Conservation (phyloP, 2,113 vertebrate genomes). For the Chlorocebus sabaeus region DNA sequence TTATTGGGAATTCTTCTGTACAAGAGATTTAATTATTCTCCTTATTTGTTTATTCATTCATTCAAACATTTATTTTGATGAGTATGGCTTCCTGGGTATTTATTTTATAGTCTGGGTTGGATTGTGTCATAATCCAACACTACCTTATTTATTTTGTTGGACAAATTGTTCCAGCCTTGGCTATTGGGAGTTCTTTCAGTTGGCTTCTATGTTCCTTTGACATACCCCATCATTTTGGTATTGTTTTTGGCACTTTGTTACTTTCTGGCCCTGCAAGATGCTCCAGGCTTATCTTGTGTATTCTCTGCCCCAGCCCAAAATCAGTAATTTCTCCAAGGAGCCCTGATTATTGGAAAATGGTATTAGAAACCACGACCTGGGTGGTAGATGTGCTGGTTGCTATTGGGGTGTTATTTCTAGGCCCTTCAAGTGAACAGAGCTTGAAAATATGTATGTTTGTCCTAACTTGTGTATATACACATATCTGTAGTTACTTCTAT, state of each 20-base stretch:
- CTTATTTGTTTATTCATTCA: background rate
- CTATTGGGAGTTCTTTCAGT: background rate
- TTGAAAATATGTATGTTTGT: background rate
- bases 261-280: background rate
- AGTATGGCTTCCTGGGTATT: background rate
- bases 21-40: background rate
- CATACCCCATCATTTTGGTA: background rate
- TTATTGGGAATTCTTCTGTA: background rate
- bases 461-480: background rate
- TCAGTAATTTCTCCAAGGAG: background rate
- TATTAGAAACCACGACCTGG: background rate
- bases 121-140: background rate
- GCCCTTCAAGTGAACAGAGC: background rate
- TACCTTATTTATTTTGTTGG: background rate
- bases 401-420: background rate
- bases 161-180: background rate
- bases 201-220: background rate
- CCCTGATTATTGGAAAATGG: background rate
- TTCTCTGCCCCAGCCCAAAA: background rate
- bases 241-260: background rate
- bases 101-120: background rate
- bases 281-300: background rate
- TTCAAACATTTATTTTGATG: background rate
- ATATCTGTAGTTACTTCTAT: background rate
- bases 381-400: background rate